phyloP scores from a whole-genome alignment of 2,797 vertebrate genomes.

The Rhynchotus rufescens region DNA sequence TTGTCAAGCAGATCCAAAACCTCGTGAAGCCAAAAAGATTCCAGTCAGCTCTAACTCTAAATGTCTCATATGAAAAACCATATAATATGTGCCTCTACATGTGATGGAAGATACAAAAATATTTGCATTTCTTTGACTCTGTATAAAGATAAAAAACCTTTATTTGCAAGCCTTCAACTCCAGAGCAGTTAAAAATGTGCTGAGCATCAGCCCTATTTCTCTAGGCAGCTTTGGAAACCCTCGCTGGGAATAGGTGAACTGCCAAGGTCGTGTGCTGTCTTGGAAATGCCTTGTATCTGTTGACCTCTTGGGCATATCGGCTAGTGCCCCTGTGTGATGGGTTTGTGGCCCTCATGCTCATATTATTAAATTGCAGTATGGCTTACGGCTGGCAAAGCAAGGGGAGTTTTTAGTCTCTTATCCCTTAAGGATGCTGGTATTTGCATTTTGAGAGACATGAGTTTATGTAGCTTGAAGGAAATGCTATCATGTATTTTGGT shows the following conservation, averaged over 20 bases:
- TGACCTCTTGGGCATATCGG: neutral
- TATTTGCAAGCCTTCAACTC: neutral
- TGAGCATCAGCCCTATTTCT: neutral
- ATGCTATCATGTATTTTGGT: neutral
- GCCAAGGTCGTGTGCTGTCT: rapidly evolving
- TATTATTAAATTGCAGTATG: neutral
- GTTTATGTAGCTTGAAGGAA: neutral
- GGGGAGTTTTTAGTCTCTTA: neutral
- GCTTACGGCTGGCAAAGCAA: neutral
- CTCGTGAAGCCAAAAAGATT: too few relatives aligned
- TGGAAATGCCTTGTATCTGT: neutral
- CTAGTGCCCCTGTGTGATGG: neutral
- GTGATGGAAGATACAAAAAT: neutral
- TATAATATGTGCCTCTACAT: too few relatives aligned
- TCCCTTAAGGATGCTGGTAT: neutral
- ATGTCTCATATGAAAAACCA: too few relatives aligned
- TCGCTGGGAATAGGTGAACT: neutral
- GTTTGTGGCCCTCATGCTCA: neutral
- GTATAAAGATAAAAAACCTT: neutral
- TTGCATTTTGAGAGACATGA: neutral
- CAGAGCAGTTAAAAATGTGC: neutral
- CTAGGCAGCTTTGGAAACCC: neutral
- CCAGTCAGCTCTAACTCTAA: too few relatives aligned
- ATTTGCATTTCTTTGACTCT: neutral
- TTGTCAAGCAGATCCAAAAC: too few relatives aligned